phyloP scores from a whole-genome alignment of 2,888 invertebrate genomes.

The Anorthoa munda region DNA sequence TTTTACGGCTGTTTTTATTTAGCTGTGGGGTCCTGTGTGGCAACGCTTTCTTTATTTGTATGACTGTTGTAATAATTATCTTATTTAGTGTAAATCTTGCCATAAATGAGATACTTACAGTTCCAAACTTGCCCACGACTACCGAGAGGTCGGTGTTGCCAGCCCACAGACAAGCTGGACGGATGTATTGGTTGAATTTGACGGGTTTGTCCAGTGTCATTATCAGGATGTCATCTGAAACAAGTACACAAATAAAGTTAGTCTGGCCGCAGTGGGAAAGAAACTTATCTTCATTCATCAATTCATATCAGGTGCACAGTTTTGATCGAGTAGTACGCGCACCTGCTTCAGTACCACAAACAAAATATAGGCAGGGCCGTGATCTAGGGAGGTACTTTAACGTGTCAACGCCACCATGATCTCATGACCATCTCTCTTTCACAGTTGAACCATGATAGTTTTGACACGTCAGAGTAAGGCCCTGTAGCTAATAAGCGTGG shows the following conservation, averaged over 20 bases:
- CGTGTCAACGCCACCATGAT: no score
- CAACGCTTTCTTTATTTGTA: background rate
- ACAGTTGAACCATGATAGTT: no score
- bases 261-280: background rate
- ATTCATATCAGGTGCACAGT: no score
- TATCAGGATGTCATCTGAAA: slow-evolving; percentile 91
- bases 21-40: no score
- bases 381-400: no score
- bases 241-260: background rate
- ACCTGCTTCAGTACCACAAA: background rate
- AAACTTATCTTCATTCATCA: background rate
- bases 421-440: no score
- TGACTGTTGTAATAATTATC: background rate
- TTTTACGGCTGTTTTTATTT: no score
- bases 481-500: no score
- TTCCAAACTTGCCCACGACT: slow-evolving; percentile 84
- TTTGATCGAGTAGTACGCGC: background rate
- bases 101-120: slow-evolving; percentile 75
- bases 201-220: slow-evolving; percentile 87
- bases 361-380: background rate
- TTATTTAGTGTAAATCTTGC: background rate
- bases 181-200: slow-evolving; percentile 87
- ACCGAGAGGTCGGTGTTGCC: slow-evolving; percentile 78
- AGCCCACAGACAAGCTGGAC: slow-evolving; percentile 91
- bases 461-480: no score